These are phyloP conservation scores for Ellobius talpinus DNA, from an alignment of 2,113 vertebrate species.

Conservation along the genomic window DNA sequence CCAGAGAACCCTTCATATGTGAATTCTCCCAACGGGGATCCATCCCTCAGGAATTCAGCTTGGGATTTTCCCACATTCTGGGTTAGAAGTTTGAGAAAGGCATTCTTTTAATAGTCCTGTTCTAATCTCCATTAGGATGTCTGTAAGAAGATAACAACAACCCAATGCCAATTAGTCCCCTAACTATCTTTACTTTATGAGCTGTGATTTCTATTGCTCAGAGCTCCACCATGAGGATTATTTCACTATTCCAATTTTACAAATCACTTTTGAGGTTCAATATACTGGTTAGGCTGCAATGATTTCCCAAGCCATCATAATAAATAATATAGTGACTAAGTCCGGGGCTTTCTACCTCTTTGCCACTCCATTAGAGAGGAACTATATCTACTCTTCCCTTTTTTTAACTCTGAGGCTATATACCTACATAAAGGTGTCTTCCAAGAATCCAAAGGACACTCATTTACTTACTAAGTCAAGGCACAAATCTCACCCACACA, in stretches of 20 bases:
- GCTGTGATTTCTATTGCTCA: background rate
- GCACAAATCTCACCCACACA: background rate
- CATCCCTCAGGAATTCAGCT: background rate
- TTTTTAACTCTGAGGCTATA: background rate
- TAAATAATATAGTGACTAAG: background rate
- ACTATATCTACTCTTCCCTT: fast-evolving
- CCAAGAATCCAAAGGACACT: background rate
- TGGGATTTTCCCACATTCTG: fast-evolving
- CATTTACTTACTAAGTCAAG: background rate
- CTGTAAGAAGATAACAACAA: background rate
- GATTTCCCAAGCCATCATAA: background rate
- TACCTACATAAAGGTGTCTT: background rate
- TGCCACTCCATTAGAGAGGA: fast-evolving
- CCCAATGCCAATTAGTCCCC: fast-evolving
- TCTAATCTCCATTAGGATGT: background rate
- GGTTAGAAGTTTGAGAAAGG: background rate
- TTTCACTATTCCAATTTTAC: background rate
- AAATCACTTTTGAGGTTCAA: background rate
- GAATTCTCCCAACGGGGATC: background rate
- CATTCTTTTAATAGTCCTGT: background rate
- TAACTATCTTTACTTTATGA: background rate
- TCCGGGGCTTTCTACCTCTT: background rate
- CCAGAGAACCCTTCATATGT: background rate
- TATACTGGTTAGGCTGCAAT: background rate
- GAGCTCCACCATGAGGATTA: fast-evolving